A percentile compares a stretch with the other conserved stretches of the same genome.
Conservation (phyloP, 1,140 invertebrate genomes). For the Nylanderia fulva region DNA sequence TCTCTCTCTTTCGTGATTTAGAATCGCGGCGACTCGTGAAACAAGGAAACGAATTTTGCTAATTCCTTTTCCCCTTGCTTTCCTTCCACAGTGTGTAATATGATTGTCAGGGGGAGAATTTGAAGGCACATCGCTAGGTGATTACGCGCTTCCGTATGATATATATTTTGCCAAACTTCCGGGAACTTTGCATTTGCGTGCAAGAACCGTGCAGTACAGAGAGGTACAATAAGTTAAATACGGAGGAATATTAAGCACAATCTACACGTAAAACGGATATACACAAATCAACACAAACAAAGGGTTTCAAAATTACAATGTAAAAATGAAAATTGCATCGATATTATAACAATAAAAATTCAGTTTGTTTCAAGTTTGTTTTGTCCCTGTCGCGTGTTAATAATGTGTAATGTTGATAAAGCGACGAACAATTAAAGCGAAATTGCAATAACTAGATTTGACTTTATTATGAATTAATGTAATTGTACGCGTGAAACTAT, state of each 20-base stretch:
- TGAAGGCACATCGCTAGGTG: background rate
- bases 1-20: slow-evolving; percentile 43
- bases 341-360: slow-evolving; percentile 1
- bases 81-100: slow-evolving; percentile 25
- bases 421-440: slow-evolving; percentile 26
- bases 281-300: background rate
- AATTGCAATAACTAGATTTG: slow-evolving; percentile 43
- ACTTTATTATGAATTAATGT: slow-evolving; percentile 56
- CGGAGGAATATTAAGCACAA: slow-evolving; percentile 5
- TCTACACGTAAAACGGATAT: background rate
- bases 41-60: slow-evolving; percentile 50
- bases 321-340: slow-evolving; percentile 14
- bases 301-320: background rate
- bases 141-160: slow-evolving; percentile 21
- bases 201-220: background rate
- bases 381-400: background rate
- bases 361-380: slow-evolving; percentile 1
- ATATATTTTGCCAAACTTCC: slow-evolving; percentile 24
- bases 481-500: slow-evolving; percentile 34
- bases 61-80: slow-evolving; percentile 36
- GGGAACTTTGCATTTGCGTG: slow-evolving; percentile 5
- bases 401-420: background rate
- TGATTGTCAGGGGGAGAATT: slow-evolving; percentile 26
- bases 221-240: background rate
- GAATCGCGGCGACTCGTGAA: background rate